Conservation (phyloP, 1,140 invertebrate species). For the Drosophila ananassae region DNA sequence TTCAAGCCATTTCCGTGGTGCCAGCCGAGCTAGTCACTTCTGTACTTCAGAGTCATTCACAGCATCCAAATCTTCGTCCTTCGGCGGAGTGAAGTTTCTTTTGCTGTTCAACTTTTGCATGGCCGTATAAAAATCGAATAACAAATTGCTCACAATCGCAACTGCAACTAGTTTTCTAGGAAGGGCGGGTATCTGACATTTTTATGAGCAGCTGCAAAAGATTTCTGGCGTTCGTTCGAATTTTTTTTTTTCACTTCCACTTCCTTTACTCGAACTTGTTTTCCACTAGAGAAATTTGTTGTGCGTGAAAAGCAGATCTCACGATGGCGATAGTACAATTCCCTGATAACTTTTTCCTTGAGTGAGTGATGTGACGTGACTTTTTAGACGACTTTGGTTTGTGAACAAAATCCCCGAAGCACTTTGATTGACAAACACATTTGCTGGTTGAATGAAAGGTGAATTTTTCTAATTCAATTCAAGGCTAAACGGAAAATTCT, state of each 20-base stretch:
- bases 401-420: neutral
- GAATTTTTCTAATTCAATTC: conserved; percentile 35
- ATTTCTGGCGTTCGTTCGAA: conserved; percentile 56
- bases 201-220: conserved; percentile 78
- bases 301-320: conserved; percentile 66
- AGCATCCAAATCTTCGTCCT: conserved; percentile 15
- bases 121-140: conserved; percentile 75
- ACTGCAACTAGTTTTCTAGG: conserved; percentile 38
- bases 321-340: conserved; percentile 45
- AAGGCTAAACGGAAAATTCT: conserved; percentile 16
- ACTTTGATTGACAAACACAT: conserved; percentile 21
- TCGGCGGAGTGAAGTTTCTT: conserved; percentile 21
- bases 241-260: conserved; percentile 18
- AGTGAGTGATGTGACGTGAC: conserved; percentile 45
- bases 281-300: conserved; percentile 66
- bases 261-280: conserved; percentile 53
- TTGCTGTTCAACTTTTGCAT: conserved; percentile 65
- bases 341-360: conserved; percentile 33
- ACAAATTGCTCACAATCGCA: conserved; percentile 69
- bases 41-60: neutral
- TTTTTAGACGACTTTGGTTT: conserved; percentile 7
- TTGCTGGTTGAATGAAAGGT: conserved; percentile 10
- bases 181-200: conserved; percentile 49
- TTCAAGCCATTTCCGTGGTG: conserved; percentile 79
- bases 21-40: conserved; percentile 46